Evolutionary conservation across 1,140 invertebrate genomes (phyloP), one percentile per base, ranked within the genome.

Genomic region (Procambarus clarkii): DNA sequence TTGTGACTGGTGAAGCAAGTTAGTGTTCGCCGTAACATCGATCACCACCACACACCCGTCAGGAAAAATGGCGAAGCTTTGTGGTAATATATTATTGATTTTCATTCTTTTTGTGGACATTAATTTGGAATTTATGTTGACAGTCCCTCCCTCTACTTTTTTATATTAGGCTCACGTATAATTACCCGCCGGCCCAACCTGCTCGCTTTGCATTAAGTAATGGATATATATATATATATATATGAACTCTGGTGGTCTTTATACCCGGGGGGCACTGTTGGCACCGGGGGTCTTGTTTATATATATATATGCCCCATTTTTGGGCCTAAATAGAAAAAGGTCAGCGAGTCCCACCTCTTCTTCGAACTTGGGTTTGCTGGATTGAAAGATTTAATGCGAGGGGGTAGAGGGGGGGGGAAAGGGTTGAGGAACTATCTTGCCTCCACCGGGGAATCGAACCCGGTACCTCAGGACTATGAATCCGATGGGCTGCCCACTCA

Each of bases 51-150:
- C n/a, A 50, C 11, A 21, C 71, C 74, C 50, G 21, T 60, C 21
- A 15, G 79, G 86, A 91, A 91, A 91, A 91, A 84, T 85, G 88
- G 45, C 88, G 88, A 85, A 91, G 50, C 71, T 91, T 79, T 91
- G 54, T 85, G 88, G 85, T 84, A 91, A n/a, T 91, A 77, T 84
- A n/a, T 44, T 91, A 91, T 91, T 91, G 88, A 91, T 91, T 85
- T 79, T 77, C 60, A 85, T 91, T 77, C 78, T 91, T 91, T 91
- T 91, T 78, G 88, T 78, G 64, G 82, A 91, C 88, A 91, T 83
- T 91, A 84, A 91, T 91, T 91, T 85, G 81, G 82, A 91, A 91
- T 91, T 91, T 91, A 91, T 91, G 88, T 85, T 84, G 88, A 91
- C 88, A 91, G 88, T 78, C 81, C 50, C 81, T 13, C 88, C 88